Base-by-base conservation (phyloP, 2,113 vertebrate species). In the Tricholaema leucomelas region DNA sequence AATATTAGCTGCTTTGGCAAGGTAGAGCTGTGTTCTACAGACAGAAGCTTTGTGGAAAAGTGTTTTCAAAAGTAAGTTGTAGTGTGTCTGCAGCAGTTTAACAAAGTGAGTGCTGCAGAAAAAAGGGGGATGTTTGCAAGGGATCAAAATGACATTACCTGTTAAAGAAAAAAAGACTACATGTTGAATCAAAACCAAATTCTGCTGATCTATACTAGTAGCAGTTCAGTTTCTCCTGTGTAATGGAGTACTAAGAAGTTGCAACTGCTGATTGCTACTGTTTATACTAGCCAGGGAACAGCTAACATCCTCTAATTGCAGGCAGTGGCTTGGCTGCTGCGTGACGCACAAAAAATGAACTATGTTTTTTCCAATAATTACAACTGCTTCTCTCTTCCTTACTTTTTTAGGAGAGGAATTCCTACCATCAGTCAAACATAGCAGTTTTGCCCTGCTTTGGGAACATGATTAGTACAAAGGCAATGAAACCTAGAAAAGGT, bases 401-500 rank as follows among this genome's bases (percentile, higher is more conserved):
- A 14, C 16, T 81, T 25, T 81, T 25, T n/a, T 40, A 73, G 66
- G 12, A 88, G 59, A 61, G 24, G 59, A 79, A 21, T 15, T 73
- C n/a, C 13, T 85, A 77, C 10, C 40, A 54, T 71, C 61, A 74
- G 27, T 76, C 74, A 69, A 54, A 81, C 16, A 33, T 20, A 74
- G 63, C 33, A 81, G 58, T 24, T 87, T 88, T 88, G 65, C 54
- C 50, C 11, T 5, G 83, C 38, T 77, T 38, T 84, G 74, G 40
- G 50, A 40, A 81, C 19, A n/a, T 42, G 8, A 74, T 9, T 56
- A 74, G 67, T 54, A 74, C 58, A 79, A 88, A 93, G 59, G 38
- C 44, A 75, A 40, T 36, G 63, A 94, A 96, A 87, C 10, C 3
- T 19, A 36, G 84, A 61, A 95, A 88, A 88, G 69, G 64, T 91